Evolutionary conservation across 2,888 invertebrate genomes (phyloP), one percentile per base, ranked within the genome.

Genomic region (Eurytoma adleriae): DNA sequence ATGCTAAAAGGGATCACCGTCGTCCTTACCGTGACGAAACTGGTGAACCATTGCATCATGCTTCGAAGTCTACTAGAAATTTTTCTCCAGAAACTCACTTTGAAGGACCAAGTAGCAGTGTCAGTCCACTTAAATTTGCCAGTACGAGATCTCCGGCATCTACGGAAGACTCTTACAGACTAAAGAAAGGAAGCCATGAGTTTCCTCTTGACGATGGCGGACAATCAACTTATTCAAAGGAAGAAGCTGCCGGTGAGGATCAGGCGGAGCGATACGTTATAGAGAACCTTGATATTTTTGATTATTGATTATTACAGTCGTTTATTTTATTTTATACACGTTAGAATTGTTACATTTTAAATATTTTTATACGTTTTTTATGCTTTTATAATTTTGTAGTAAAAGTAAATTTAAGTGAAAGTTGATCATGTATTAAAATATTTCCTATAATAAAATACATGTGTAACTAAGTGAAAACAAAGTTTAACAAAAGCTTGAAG

Each of bases 191-290:
- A 14, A 54, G 30, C 1, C 40, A 40, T 10, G 40, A 40, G 10
- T 40, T 40, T 40, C 10, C 40, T 20, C 50, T 18, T 1, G 67
- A 71, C 4, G 54, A 76, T 2, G 76, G 59, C 7, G 59, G 16
- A n/a, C 14, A 10, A 52, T 57, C 62, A 7, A 76, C 13, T 5
- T 56, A 68, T 7, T 72, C 71, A 16, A 24, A 56, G 14, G 76
- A 76, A 13, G 76, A 80, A 56, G 59, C 62, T 68, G 24, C 52
- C 18, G 71, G 76, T 80, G 76, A 80, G 76, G 50, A 50, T 68
- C 30, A 3, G 2, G 64, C 70, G 2, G 70, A 80, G 67, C 40
- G 30, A 57, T 10, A 59, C 13, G n/a, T 73, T 27, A 12, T 62
- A 20, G 68, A 79, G n/a, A 62, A 79, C 62, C 56, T 71, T 14